Conservation (phyloP, 2,113 vertebrate species). For the Callocephalon fimbriatum region DNA sequence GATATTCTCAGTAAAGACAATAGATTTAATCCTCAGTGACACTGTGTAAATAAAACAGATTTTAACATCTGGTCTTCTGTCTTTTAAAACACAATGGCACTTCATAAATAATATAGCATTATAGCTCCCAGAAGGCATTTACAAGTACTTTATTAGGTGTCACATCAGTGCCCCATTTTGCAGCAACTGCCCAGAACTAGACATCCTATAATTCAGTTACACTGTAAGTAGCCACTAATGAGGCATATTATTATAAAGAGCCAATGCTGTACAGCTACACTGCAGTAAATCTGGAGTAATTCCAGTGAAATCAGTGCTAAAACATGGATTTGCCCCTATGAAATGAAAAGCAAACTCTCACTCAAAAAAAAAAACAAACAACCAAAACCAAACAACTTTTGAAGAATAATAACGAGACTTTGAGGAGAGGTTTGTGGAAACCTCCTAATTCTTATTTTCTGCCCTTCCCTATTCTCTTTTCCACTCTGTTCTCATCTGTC, state of each 20-base stretch:
- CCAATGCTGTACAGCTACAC: neutral
- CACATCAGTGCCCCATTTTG: constrained; percentile 9
- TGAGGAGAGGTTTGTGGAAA: neutral
- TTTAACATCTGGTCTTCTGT: constrained; percentile 28
- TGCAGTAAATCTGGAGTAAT: constrained; percentile 41
- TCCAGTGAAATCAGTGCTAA: constrained; percentile 17
- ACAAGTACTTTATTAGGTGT: constrained; percentile 63
- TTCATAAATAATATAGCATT: constrained; percentile 16
- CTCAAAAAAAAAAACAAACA: neutral
- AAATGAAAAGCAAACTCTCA: neutral
- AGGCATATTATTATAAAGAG: constrained; percentile 39
- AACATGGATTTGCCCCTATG: neutral
- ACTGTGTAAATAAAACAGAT: constrained; percentile 4
- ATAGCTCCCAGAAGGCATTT: constrained; percentile 43
- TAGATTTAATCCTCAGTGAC: neutral
- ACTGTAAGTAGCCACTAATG: constrained; percentile 51
- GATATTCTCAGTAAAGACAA: neutral
- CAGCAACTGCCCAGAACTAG: constrained; percentile 47
- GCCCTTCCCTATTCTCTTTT: neutral
- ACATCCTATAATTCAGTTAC: constrained; percentile 46
- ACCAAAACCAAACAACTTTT: neutral
- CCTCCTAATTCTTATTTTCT: neutral
- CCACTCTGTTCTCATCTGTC: neutral
- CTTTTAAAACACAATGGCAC: constrained; percentile 36
- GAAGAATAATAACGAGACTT: neutral